phyloP scores from a whole-genome alignment of 2,888 invertebrate species.

The Colletes collaris region DNA sequence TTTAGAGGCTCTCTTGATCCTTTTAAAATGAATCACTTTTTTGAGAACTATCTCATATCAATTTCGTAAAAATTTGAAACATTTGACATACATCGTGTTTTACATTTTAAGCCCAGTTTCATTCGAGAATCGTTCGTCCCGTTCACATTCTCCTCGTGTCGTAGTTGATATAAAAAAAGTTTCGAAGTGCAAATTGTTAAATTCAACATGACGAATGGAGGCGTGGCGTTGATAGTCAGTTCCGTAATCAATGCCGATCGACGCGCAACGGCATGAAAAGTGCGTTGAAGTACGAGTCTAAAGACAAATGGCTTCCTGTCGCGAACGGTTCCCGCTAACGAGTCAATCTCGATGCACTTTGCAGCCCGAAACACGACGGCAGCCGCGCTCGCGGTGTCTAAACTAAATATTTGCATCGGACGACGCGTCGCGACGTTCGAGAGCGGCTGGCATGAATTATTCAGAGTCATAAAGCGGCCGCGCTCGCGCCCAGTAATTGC shows the following conservation, averaged over 20 bases:
- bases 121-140: no score
- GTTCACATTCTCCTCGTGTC: no score
- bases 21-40: no score
- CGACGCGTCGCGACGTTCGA: slow-evolving; percentile 36
- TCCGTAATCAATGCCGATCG: slow-evolving; percentile 10
- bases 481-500: slow-evolving; percentile 56
- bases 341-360: slow-evolving; percentile 53
- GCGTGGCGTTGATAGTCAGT: slow-evolving; percentile 3
- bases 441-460: slow-evolving; percentile 56
- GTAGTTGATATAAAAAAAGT: no score
- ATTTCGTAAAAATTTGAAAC: no score
- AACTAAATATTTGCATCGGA: slow-evolving; percentile 58
- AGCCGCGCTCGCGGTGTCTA: slow-evolving; percentile 29
- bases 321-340: slow-evolving; percentile 41
- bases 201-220: slow-evolving; percentile 12
- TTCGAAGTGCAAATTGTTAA: background rate
- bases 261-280: background rate
- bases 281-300: background rate
- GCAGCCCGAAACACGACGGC: slow-evolving; percentile 28
- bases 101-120: no score
- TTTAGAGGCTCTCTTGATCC: no score
- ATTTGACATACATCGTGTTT: no score
- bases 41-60: no score
- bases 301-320: slow-evolving; percentile 47
- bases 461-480: slow-evolving; percentile 59